Conservation (phyloP, 2,888 invertebrate genomes). For the Itoplectis maculator region DNA sequence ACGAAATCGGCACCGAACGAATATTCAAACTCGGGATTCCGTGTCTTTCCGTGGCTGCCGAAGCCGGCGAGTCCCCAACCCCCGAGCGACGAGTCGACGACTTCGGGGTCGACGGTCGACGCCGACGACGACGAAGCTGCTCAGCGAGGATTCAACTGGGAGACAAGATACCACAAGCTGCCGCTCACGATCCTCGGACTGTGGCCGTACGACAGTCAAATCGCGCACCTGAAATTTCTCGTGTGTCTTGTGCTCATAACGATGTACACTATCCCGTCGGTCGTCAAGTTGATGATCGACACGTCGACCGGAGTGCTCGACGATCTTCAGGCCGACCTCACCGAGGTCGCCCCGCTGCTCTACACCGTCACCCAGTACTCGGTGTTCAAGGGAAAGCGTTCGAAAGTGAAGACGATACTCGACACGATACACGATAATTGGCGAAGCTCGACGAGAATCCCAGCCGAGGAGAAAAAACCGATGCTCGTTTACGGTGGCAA, state of each 20-base stretch:
- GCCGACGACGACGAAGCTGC: slow-evolving; percentile 17
- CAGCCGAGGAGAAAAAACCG: slow-evolving; percentile 2
- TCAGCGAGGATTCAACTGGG: slow-evolving; percentile 21
- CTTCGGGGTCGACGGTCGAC: not conserved
- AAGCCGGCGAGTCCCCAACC: not conserved
- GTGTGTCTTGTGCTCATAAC: not conserved
- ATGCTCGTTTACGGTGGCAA: not conserved
- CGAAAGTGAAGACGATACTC: not conserved
- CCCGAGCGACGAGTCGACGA: not conserved
- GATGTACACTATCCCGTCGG: not conserved
- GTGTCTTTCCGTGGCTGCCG: not conserved
- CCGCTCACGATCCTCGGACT: slow-evolving; percentile 31
- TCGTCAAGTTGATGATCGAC: not conserved
- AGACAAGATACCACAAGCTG: not conserved
- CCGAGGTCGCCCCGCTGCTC: not conserved
- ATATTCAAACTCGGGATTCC: not conserved
- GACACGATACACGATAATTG: slow-evolving; percentile 16
- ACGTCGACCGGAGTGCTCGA: not conserved
- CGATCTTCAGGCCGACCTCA: not conserved
- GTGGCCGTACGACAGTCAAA: slow-evolving; percentile 56
- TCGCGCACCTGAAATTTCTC: slow-evolving; percentile 32
- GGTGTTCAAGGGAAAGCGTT: not conserved
- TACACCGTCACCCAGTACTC: slow-evolving; percentile 8
- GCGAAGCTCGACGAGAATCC: not conserved
- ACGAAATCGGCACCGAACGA: not conserved